Conservation (phyloP, 1,140 invertebrate genomes). For the Brachionus plicatilis region DNA sequence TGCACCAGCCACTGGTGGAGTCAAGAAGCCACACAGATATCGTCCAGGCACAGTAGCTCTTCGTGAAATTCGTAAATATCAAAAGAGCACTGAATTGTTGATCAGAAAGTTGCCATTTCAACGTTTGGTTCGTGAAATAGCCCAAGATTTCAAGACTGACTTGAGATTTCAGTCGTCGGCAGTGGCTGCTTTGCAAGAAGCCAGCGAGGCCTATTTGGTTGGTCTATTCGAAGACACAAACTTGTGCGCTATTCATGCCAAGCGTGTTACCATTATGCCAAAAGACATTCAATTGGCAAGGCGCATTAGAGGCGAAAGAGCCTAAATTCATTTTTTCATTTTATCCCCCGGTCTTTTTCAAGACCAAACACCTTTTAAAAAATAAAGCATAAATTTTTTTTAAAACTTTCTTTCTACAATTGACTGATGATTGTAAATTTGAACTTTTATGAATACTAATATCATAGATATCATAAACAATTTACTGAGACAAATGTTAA, state of each 20-base stretch:
- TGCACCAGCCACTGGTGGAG: slow-evolving; percentile 59
- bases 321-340: slow-evolving; percentile 45
- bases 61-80: slow-evolving; percentile 77
- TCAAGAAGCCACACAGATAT: slow-evolving; percentile 59
- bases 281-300: slow-evolving; percentile 75
- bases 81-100: slow-evolving; percentile 73
- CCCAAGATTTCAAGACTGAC: slow-evolving; percentile 68
- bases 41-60: slow-evolving; percentile 75
- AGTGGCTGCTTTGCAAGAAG: slow-evolving; percentile 62
- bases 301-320: slow-evolving; percentile 51
- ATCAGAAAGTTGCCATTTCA: slow-evolving; percentile 78
- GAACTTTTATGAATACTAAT: too few relatives aligned
- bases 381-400: neutral
- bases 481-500: too few relatives aligned
- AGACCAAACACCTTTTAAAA: neutral
- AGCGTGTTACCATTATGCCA: slow-evolving; percentile 89
- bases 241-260: slow-evolving; percentile 86
- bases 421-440: too few relatives aligned
- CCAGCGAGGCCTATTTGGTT: slow-evolving; percentile 78
- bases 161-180: slow-evolving; percentile 61
- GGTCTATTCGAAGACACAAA: slow-evolving; percentile 85
- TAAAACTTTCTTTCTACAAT: too few relatives aligned
- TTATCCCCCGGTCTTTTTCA: neutral
- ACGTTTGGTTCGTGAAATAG: slow-evolving; percentile 76
- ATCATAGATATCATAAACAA: too few relatives aligned